Conservation (phyloP, 2,888 invertebrate species). For the Dryococelus australis region DNA sequence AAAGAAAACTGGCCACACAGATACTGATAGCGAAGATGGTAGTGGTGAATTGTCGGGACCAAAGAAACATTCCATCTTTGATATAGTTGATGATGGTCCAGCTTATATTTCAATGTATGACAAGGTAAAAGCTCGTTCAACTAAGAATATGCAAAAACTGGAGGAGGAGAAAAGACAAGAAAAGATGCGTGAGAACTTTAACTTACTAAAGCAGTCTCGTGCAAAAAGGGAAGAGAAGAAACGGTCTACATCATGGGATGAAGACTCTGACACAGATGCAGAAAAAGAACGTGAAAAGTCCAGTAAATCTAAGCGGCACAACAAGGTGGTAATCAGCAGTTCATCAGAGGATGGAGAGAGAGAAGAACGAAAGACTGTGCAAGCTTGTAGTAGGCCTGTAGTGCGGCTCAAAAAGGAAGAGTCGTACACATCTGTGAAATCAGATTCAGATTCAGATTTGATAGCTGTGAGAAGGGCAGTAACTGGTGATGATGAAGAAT, state of each 20-base stretch:
- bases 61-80: conserved; percentile 91
- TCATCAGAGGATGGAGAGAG: conserved; percentile 65
- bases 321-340: conserved; percentile 61
- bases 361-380: conserved; percentile 34
- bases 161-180: conserved; percentile 87
- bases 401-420: conserved; percentile 43
- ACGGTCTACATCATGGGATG: conserved; percentile 87
- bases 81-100: conserved; percentile 87
- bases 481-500: conserved; percentile 41
- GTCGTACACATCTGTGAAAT: conserved; percentile 37
- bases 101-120: conserved; percentile 97
- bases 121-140: conserved; percentile 92
- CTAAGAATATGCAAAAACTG: conserved; percentile 92
- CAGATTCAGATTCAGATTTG: conserved; percentile 45
- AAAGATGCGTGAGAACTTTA: conserved; percentile 89
- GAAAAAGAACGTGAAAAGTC: conserved; percentile 50
- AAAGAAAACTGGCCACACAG: conserved; percentile 57
- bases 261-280: conserved; percentile 73
- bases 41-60: conserved; percentile 58
- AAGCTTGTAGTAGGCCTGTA: conserved; percentile 32
- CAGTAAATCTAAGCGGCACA: conserved; percentile 50
- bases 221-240: conserved; percentile 90
- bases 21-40: conserved; percentile 67
- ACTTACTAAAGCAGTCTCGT: conserved; percentile 86
- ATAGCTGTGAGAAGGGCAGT: conserved; percentile 48